phyloP scores from a whole-genome alignment of 2,888 invertebrate species.

The Leptopilina myrica region DNA sequence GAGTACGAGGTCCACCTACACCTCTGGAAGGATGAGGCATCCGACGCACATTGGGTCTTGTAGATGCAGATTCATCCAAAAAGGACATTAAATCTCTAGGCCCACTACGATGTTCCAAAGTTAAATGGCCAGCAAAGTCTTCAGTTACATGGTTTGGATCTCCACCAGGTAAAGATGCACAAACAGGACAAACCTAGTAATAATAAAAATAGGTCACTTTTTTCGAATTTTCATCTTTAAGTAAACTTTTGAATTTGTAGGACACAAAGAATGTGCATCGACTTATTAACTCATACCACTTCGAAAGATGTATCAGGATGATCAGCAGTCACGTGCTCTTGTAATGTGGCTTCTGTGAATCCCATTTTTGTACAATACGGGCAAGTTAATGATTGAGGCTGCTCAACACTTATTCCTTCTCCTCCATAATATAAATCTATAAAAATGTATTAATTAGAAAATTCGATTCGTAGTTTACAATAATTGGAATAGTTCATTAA shows the following conservation, averaged over 20 bases:
- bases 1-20: conserved; percentile 85
- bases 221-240: too few relatives aligned
- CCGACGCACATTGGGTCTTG: conserved; percentile 84
- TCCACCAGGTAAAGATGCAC: conserved; percentile 96
- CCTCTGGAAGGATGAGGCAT: conserved; percentile 88
- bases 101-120: conserved; percentile 93
- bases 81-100: conserved; percentile 95
- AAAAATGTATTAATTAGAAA: not conserved
- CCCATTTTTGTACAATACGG: conserved; percentile 98
- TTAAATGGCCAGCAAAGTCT: conserved; percentile 97
- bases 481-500: too few relatives aligned
- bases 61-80: conserved; percentile 93
- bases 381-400: conserved; percentile 97
- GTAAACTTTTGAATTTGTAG: not conserved
- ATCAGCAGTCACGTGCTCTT: conserved; percentile 93
- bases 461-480: too few relatives aligned
- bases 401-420: conserved; percentile 92
- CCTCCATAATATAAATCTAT: conserved; percentile 96
- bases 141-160: conserved; percentile 99
- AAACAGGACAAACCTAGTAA: conserved; percentile 95
- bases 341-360: conserved; percentile 93
- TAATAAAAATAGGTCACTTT: conserved; percentile 52
- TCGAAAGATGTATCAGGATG: conserved; percentile 95
- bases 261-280: not conserved
- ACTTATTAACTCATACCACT: conserved; percentile 81